Evolutionary conservation across 2,113 vertebrate genomes (phyloP).

Genomic region (Sinocyclocheilus rhinocerous): DNA sequence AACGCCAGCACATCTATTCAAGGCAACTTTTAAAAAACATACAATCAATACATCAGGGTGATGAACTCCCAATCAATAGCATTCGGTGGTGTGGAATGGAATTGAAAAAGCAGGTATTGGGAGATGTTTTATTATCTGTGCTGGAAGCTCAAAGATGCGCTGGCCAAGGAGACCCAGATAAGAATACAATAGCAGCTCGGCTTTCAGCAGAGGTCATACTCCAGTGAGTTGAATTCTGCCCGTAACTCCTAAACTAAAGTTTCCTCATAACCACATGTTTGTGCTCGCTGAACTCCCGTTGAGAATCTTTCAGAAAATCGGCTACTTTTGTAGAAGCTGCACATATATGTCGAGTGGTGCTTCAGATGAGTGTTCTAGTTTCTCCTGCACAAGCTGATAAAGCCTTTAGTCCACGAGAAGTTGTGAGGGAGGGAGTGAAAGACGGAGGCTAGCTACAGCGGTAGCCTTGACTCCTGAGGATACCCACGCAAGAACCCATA

Average conservation of each 20-base stretch:
- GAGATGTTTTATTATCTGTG: slow-evolving; percentile 51
- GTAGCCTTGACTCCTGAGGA: slow-evolving; percentile 52
- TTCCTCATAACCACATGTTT: slow-evolving; percentile 44
- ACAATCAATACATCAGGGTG: slow-evolving; percentile 58
- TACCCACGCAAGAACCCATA: slow-evolving; percentile 42
- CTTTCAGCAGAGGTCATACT: slow-evolving; percentile 60
- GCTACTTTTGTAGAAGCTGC: slow-evolving; percentile 40
- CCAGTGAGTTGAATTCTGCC: slow-evolving; percentile 53
- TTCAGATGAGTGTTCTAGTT: slow-evolving; percentile 49
- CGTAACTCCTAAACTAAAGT: slow-evolving; percentile 55
- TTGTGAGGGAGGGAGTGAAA: slow-evolving; percentile 28
- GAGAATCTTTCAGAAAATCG: slow-evolving; percentile 45
- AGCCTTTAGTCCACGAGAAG: slow-evolving; percentile 47
- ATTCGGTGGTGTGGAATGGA: slow-evolving; percentile 53
- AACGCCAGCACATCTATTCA: slow-evolving; percentile 14
- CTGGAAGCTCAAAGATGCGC: slow-evolving; percentile 54
- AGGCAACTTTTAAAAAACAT: slow-evolving; percentile 52
- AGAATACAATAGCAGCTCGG: slow-evolving; percentile 53
- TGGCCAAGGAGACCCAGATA: slow-evolving; percentile 55
- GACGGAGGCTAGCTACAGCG: slow-evolving; percentile 40
- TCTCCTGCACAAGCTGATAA: slow-evolving; percentile 41
- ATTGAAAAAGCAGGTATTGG: slow-evolving; percentile 60
- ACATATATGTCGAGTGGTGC: slow-evolving; percentile 52
- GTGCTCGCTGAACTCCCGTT: slow-evolving; percentile 39
- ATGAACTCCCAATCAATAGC: slow-evolving; percentile 60